Evolutionary conservation across 2,797 vertebrate genomes (phyloP), one percentile per base, ranked within the genome.

Genomic region (Argentina silus): DNA sequence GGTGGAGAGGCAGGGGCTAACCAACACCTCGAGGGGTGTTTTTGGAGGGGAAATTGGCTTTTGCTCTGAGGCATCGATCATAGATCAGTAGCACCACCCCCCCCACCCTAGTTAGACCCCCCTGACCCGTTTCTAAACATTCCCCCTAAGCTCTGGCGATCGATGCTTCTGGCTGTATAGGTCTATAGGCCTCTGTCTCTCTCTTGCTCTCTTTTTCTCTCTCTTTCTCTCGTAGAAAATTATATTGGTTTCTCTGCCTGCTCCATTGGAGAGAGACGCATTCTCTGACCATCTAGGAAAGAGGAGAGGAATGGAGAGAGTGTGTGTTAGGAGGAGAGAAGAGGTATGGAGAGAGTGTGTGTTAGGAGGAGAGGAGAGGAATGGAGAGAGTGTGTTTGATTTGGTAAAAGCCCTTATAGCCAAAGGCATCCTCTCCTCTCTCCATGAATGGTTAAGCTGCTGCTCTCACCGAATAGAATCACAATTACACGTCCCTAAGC

Each of bases 381-480:
- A 70, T 62, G 60, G 48, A 62, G 47, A 51, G 53, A 51, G 70
- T 51, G 72, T n/a, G n/a, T 42, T 19, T 21, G 17, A n/a, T n/a
- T 43, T 61, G 72, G 76, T 55, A 77, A 83, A 79, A 51, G 71
- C n/a, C 75, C 60, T 66, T 66, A 14, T 57, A 83, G 83, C 81
- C 75, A 48, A n/a, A 77, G 77, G 71, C 71, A 55, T 44, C 57
- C 76, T 72, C 60, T 71, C 72, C 77, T 67, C 77, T 67, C 48
- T 15, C 51, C 69, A 57, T 85, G 78, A 87, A 85, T 86, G 81
- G 74, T 74, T 77, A 83, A 83, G 82, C 71, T 79, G 64, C 78
- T 78, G 62, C 78, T 87, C 72, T 73, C 47, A 78, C 67, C 80
- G 78, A 85, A 83, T 75, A 71, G 70, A 86, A 86, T 89, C 78